Conservation (phyloP, 2,797 vertebrate species). For the Brachyrhaphis roseni region DNA sequence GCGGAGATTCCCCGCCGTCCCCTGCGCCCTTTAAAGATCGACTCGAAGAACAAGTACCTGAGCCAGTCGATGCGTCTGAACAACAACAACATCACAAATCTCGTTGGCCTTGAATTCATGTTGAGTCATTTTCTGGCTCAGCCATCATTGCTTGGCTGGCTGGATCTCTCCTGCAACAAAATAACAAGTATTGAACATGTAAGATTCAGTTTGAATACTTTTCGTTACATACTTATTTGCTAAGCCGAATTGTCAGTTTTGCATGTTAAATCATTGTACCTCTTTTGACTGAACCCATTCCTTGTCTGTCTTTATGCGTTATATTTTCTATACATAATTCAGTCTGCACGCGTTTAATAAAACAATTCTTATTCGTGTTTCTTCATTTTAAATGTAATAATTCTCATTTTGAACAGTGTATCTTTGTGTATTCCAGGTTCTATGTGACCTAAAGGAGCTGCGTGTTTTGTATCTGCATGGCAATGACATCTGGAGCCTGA, state of each 20-base stretch:
- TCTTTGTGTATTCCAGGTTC: constrained; percentile 65
- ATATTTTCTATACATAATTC: background rate
- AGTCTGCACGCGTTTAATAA: background rate
- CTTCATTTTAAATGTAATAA: background rate
- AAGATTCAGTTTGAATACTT: constrained; percentile 25
- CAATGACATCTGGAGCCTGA: constrained; percentile 77
- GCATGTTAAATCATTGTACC: background rate
- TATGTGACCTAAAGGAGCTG: constrained; percentile 79
- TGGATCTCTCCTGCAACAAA: constrained; percentile 87
- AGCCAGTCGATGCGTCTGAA: constrained; percentile 80
- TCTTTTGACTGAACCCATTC: background rate
- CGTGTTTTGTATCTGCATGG: constrained; percentile 84
- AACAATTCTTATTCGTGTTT: background rate
- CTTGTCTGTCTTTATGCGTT: background rate
- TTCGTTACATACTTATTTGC: background rate
- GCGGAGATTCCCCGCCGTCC: constrained; percentile 66
- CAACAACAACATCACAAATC: constrained; percentile 79
- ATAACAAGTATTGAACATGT: constrained; percentile 79
- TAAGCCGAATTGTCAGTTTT: background rate
- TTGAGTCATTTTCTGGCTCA: constrained; percentile 68
- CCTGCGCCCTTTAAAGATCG: constrained; percentile 54
- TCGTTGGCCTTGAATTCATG: constrained; percentile 61
- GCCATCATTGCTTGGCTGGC: constrained; percentile 81
- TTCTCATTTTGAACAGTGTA: background rate
- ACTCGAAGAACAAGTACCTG: constrained; percentile 67